phyloP scores from a whole-genome alignment of 2,797 vertebrate species.

The Erethizon dorsatum region DNA sequence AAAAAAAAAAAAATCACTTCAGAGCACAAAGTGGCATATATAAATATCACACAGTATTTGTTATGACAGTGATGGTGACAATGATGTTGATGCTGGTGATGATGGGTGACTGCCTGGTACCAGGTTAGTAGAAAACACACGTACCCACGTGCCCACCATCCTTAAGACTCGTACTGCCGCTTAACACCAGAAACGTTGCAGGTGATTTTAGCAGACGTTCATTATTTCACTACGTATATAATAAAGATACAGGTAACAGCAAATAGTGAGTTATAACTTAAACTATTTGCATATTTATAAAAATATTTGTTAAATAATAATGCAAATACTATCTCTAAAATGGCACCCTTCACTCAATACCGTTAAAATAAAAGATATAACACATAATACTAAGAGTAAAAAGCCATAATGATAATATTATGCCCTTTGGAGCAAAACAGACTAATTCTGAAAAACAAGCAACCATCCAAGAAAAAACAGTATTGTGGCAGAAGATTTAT shows the following conservation, averaged over 20 bases:
- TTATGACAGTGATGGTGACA: neutral
- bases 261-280: conserved; percentile 12
- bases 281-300: neutral
- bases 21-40: neutral
- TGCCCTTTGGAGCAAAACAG: neutral
- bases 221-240: neutral
- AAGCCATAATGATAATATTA: neutral
- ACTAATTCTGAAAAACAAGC: conserved; percentile 16
- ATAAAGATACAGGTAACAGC: neutral
- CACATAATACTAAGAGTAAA: neutral
- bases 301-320: conserved; percentile 34
- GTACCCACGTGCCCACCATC: neutral
- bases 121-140: conserved; percentile 48
- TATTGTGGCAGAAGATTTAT: neutral
- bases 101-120: neutral
- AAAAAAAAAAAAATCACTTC: neutral
- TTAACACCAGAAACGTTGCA: neutral
- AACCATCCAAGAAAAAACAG: conserved; percentile 29
- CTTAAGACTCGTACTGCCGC: neutral
- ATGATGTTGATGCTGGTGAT: neutral
- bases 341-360: neutral
- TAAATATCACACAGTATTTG: neutral
- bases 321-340: neutral
- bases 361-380: conserved; percentile 3
- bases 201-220: neutral